Base-by-base conservation (phyloP, 2,888 invertebrate species). In the Agriotes lineatus region DNA sequence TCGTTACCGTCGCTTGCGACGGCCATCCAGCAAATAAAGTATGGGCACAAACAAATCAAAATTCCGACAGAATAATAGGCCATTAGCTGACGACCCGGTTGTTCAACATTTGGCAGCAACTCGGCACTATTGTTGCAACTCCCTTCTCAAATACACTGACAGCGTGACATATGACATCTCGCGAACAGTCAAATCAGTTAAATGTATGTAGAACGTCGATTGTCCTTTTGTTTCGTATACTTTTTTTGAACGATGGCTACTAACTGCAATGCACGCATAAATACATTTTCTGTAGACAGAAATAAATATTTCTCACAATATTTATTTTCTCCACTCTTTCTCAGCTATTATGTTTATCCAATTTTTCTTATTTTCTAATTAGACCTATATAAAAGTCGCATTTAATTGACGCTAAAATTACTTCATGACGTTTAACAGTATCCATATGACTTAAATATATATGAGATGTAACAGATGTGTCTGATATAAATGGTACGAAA, bases 41-140 rank as follows among this genome's bases (percentile, higher is more conserved):
- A 73, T 65, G 67, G 64, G 69, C 59, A 69, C 70, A 74, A 76
- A 76, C 75, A 77, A 76, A 76, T 76, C 76, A 75, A 72, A 71
- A 61, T 69, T 66, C 57, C 68, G 50, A 62, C 63, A 67, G 70
- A 72, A 76, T 73, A 75, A 75, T 75, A 71, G 74, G 69, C 75
- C 75, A 77, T 77, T 74, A 75, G 63, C 68, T 64, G 69, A 67
- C 48, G 66, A 63, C 52, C 33, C 52, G 58, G 48, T 68, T 68
- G 57, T 67, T 65, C 58, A 71, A 67, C 70, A 67, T 70, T 72
- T 58, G 61, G 67, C 61, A 70, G 64, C 35, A 70, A 67, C 62
- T 65, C 56, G 45, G 44, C 60, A 69, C 66, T 68, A 70, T 68
- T 72, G 69, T 72, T 62, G 67, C 22, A n/a, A 50, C 37, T 56